A percentile compares a stretch with the other conserved stretches of the same genome.
These are phyloP conservation scores for Steinernema hermaphroditum DNA, from an alignment of 2,888 invertebrate species.

Conservation along the genomic window DNA sequence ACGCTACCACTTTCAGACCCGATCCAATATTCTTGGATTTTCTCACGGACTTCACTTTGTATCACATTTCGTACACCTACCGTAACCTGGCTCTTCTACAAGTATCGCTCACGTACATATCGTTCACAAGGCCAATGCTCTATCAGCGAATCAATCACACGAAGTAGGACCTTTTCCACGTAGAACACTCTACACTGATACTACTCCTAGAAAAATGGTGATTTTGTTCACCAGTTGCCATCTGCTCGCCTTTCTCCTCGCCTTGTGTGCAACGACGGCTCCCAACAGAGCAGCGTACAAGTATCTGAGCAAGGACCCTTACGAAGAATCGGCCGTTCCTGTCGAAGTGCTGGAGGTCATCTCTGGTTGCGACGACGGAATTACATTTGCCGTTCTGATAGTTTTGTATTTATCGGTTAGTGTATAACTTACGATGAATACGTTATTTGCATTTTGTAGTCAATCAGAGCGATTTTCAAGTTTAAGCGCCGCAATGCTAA, in stretches of 20 bases:
- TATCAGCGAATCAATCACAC: background rate
- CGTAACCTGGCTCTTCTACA: background rate
- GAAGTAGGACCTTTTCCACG: background rate
- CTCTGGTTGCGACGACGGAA: background rate
- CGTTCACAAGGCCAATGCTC: background rate
- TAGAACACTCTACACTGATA: background rate
- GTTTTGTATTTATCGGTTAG: background rate
- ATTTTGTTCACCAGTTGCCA: background rate
- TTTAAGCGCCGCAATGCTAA: background rate
- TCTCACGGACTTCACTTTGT: background rate
- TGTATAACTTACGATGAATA: background rate
- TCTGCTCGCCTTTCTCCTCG: background rate
- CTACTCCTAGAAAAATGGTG: background rate
- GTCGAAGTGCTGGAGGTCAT: background rate
- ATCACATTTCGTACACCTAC: background rate
- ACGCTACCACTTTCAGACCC: background rate
- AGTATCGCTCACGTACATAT: background rate
- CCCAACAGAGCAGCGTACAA: background rate
- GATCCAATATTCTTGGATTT: background rate
- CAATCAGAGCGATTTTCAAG: background rate
- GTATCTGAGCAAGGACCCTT: background rate
- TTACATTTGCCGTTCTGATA: background rate
- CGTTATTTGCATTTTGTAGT: background rate
- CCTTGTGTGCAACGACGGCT: background rate
- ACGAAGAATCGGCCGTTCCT: background rate